Conservation (phyloP, 2,113 vertebrate genomes). For the Colaptes auratus region DNA sequence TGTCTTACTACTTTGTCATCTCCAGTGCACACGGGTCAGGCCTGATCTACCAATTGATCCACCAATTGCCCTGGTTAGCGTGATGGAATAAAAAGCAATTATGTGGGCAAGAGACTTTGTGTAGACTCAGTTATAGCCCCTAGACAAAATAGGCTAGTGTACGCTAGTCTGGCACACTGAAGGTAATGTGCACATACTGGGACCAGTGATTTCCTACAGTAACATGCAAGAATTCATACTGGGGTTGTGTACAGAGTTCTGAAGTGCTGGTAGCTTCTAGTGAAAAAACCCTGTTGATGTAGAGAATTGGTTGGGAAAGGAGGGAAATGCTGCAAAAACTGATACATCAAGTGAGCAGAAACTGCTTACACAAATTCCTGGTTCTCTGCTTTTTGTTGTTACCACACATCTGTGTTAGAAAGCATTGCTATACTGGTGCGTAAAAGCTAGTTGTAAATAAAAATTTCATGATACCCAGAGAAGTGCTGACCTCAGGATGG, state of each 20-base stretch:
- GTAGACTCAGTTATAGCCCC: not conserved
- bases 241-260: not conserved
- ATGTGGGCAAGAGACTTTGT: not conserved
- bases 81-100: not conserved
- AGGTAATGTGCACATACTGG: fast-evolving
- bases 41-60: conserved; percentile 15
- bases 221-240: not conserved
- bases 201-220: not conserved
- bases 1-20: not conserved
- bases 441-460: not conserved
- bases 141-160: not conserved
- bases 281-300: not conserved
- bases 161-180: not conserved
- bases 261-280: not conserved
- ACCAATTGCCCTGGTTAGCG: not conserved
- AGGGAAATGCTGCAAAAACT: not conserved
- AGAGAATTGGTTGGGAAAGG: not conserved
- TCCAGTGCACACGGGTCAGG: not conserved
- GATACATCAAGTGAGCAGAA: not conserved
- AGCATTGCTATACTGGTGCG: fast-evolving
- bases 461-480: not conserved
- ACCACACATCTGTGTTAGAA: fast-evolving
- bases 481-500: not conserved
- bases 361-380: not conserved
- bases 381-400: not conserved